Evolutionary conservation across 2,113 vertebrate species (phyloP).

Genomic region (Zosterops borbonicus): DNA sequence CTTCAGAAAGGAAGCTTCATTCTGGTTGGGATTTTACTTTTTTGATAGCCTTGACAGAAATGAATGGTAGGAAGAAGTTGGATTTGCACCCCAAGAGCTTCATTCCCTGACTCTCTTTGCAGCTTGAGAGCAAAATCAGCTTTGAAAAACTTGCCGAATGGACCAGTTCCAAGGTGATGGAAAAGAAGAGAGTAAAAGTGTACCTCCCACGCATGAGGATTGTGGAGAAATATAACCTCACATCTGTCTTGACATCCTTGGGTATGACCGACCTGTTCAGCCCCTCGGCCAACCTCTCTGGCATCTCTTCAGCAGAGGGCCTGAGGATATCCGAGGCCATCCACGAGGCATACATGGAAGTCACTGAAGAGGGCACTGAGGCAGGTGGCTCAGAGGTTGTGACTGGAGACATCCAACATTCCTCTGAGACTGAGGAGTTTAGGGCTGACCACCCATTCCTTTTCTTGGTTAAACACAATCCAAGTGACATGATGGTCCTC

Average conservation of each 20-base stretch:
- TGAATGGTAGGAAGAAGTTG: neutral
- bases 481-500: slow-evolving; percentile 53
- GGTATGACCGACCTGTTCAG: slow-evolving; percentile 64
- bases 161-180: slow-evolving; percentile 57
- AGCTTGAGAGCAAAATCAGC: slow-evolving; percentile 69
- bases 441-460: slow-evolving; percentile 69
- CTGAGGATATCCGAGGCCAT: slow-evolving; percentile 58
- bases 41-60: neutral
- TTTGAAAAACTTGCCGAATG: slow-evolving; percentile 57
- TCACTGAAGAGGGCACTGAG: slow-evolving; percentile 69
- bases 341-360: slow-evolving; percentile 66
- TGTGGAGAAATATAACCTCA: slow-evolving; percentile 59
- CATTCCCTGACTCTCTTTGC: neutral
- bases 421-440: slow-evolving; percentile 10
- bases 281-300: slow-evolving; percentile 72
- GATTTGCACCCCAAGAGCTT: neutral
- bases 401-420: neutral
- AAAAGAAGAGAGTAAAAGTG: slow-evolving; percentile 50
- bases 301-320: slow-evolving; percentile 56
- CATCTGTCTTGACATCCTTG: neutral
- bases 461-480: slow-evolving; percentile 65
- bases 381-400: too few relatives aligned
- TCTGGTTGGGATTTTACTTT: neutral
- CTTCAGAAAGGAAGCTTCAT: too few relatives aligned
- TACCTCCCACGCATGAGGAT: slow-evolving; percentile 74